Percentiles rank a stretch among this genome's conserved stretches.
phyloP scores from a whole-genome alignment of 92 coral and sea anemone species.

The Parazoanthus swiftii region DNA sequence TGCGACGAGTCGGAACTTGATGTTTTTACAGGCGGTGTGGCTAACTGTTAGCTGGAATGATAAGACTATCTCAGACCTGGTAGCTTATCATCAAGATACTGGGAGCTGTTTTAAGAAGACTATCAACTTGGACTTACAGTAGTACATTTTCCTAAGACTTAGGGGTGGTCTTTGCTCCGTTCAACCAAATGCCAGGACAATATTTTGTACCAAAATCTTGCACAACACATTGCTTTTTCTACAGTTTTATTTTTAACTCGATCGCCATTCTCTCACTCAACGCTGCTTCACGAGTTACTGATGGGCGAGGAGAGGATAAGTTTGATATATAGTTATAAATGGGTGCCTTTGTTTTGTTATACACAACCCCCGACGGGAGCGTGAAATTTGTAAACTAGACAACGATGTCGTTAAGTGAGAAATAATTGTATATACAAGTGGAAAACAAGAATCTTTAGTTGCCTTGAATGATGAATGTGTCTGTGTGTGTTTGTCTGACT shows the following conservation, averaged over 20 bases:
- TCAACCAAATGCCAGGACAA: constrained; percentile 2
- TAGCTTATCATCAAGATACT: neutral
- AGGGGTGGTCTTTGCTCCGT: neutral
- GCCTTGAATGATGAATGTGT: neutral
- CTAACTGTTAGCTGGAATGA: neutral
- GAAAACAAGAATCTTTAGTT: constrained; percentile 11
- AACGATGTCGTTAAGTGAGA: constrained; percentile 22
- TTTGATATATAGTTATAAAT: neutral
- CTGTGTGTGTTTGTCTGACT: neutral
- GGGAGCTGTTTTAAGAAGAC: neutral
- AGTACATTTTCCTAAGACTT: neutral
- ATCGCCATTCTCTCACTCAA: neutral
- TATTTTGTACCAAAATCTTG: constrained; percentile 25
- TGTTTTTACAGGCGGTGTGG: neutral
- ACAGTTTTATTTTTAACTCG: constrained; percentile 3
- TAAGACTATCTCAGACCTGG: neutral
- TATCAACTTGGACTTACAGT: neutral
- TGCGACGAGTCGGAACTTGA: neutral
- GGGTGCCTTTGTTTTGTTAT: constrained; percentile 6
- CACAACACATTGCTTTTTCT: constrained; percentile 2
- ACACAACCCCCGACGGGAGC: neutral
- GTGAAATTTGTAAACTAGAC: constrained; percentile 12
- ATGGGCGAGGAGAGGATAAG: neutral
- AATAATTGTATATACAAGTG: constrained; percentile 32
- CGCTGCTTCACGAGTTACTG: neutral